Evolutionary conservation across 2,888 invertebrate genomes (phyloP).

Genomic region (Spialia ferax): DNA sequence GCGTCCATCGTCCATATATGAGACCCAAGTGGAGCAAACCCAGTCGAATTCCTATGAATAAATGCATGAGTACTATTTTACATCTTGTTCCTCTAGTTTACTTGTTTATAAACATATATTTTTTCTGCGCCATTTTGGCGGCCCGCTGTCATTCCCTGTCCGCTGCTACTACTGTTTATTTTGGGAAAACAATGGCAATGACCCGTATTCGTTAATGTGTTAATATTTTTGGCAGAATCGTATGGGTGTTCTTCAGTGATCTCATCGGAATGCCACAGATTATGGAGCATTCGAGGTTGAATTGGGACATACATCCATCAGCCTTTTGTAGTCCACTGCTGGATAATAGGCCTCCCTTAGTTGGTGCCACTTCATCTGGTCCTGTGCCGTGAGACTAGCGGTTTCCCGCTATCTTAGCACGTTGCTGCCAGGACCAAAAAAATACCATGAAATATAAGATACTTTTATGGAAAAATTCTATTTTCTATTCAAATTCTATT

Average conservation of each 20-base stretch:
- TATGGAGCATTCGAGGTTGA: background rate
- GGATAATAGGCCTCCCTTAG: no score
- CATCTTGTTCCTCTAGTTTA: background rate
- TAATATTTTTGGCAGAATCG: slow-evolving; percentile 1
- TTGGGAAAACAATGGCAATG: slow-evolving; percentile 7
- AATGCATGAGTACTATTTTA: slow-evolving; percentile 31
- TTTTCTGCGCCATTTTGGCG: slow-evolving; percentile 18
- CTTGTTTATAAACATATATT: slow-evolving; percentile 34
- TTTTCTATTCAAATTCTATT: no score
- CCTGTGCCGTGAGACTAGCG: no score
- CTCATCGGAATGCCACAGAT: background rate
- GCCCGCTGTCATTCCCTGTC: slow-evolving; percentile 7
- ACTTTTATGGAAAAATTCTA: no score
- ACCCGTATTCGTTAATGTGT: background rate
- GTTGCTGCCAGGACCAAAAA: no score
- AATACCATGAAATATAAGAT: no score
- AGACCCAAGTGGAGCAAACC: slow-evolving; percentile 15
- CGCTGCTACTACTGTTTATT: background rate
- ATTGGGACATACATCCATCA: background rate
- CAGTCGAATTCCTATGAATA: slow-evolving; percentile 35
- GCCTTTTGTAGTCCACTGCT: no score
- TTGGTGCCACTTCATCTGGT: no score
- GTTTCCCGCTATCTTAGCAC: no score
- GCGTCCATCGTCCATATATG: background rate
- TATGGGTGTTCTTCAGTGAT: background rate